A percentile compares a stretch with the other conserved stretches of the same genome.
Evolutionary conservation across 2,113 vertebrate genomes (phyloP).

Genomic region (Monarcha castaneiventris): DNA sequence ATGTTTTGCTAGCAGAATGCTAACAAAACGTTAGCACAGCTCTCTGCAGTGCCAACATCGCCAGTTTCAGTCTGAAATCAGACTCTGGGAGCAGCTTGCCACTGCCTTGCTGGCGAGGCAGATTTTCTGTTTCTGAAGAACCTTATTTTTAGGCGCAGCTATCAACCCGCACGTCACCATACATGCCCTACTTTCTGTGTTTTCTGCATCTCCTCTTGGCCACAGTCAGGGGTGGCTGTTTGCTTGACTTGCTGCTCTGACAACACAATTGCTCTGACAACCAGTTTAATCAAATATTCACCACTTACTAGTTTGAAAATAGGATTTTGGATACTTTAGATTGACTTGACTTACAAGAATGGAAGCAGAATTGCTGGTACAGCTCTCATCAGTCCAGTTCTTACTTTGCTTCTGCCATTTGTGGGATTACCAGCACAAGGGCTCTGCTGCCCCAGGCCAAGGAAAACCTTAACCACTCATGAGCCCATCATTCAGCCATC

Average conservation of each 20-base stretch:
- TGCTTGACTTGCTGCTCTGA: not conserved
- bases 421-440: not conserved
- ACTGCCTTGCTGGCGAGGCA: conserved; percentile 17
- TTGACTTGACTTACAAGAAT: not conserved
- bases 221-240: not conserved
- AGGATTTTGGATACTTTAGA: not conserved
- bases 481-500: not conserved
- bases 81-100: not conserved
- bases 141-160: conserved; percentile 54
- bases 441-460: not conserved
- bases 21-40: not conserved
- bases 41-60: not conserved
- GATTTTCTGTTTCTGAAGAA: conserved; percentile 39
- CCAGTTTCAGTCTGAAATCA: not conserved
- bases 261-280: not conserved
- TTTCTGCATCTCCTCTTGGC: conserved; percentile 29
- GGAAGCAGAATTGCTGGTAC: not conserved
- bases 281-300: conserved; percentile 23
- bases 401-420: not conserved
- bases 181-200: conserved; percentile 41
- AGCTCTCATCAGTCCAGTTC: not conserved
- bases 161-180: not conserved
- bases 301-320: not conserved
- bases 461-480: not conserved
- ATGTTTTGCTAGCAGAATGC: not conserved